Conservation (phyloP, 2,888 invertebrate species). For the Deroplatys truncata region DNA sequence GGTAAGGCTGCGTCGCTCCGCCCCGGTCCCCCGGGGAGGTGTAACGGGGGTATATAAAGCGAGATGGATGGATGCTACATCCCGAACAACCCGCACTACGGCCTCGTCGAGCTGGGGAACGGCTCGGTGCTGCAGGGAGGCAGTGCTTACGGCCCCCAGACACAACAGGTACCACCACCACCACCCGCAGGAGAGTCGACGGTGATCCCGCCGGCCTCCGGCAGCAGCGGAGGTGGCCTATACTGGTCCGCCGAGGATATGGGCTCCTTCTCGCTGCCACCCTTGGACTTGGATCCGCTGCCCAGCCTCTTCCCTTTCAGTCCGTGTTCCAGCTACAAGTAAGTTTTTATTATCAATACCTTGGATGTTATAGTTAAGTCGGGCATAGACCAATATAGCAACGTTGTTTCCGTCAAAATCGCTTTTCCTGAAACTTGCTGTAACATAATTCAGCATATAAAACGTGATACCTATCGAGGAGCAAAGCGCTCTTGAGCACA, state of each 20-base stretch:
- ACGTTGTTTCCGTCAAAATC: not conserved
- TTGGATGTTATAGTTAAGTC: too few species aligned
- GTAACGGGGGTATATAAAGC: not conserved
- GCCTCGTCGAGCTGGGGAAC: constrained; percentile 26
- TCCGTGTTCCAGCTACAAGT: constrained; percentile 75
- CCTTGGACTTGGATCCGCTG: constrained; percentile 80
- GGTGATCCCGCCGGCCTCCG: constrained; percentile 11
- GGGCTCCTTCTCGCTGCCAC: constrained; percentile 78
- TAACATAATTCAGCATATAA: too few species aligned
- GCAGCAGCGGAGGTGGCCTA: constrained; percentile 41
- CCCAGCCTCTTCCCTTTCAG: constrained; percentile 84
- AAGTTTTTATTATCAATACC: constrained; percentile 40
- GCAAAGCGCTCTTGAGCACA: too few species aligned
- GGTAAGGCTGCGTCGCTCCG: not conserved
- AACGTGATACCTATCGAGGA: too few species aligned
- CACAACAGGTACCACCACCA: not conserved
- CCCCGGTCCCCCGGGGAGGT: not conserved
- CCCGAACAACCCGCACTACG: constrained; percentile 36
- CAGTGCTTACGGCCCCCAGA: not conserved
- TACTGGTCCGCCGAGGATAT: constrained; percentile 73
- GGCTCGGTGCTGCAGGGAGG: constrained; percentile 5
- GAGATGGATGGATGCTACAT: constrained; percentile 34
- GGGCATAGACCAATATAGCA: not conserved
- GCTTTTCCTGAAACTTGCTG: not conserved
- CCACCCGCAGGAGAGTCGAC: not conserved